Evolutionary conservation across 2,888 invertebrate species (phyloP), one percentile per base, ranked within the genome.

Genomic region (Lacanobia oleracea): DNA sequence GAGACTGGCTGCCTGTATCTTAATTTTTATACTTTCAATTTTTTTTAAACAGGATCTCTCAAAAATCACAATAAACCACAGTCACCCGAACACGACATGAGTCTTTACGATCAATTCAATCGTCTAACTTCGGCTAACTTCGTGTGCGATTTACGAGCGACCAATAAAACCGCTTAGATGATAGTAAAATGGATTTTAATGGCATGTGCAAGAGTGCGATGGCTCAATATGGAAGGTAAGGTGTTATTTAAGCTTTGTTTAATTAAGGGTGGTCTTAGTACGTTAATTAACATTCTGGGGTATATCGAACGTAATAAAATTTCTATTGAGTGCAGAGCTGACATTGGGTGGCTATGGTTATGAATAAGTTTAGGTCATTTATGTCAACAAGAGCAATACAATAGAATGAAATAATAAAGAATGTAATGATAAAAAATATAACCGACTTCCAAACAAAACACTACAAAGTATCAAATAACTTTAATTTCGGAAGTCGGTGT

Each of bases 121-220:
- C 88, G 88, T 80, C 85, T 87, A 89, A 90, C 85, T 91, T 89
- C 79, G 87, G 83, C 78, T 83, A 83, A 84, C 83, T 84, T 89
- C 89, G 88, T 88, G 90, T 88, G 67, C 75, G 88, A 92, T 92
- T 92, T 93, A 92, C 87, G 90, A 84, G 70, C 81, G 40, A 51
- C 87, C 87, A 90, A 90, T 92, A 92, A 93, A 92, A 90, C 88
- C 86, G 79, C 87, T 87, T 81, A 87, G 91, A 89, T 91, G 89
- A 91, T 87, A 91, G 88, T 91, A 89, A 91, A 93, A 92, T 91
- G 86, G 91, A 89, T 90, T 92, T 92, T 93, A 92, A 93, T 90
- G 87, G 86, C 80, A 85, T 86, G 82, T 86, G 88, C 88, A 87
- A 87, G 85, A 89, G 87, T 89, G 72, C 60, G 84, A 90, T 88